Conservation (phyloP, 2,113 vertebrate species). For the Clarias magur region DNA sequence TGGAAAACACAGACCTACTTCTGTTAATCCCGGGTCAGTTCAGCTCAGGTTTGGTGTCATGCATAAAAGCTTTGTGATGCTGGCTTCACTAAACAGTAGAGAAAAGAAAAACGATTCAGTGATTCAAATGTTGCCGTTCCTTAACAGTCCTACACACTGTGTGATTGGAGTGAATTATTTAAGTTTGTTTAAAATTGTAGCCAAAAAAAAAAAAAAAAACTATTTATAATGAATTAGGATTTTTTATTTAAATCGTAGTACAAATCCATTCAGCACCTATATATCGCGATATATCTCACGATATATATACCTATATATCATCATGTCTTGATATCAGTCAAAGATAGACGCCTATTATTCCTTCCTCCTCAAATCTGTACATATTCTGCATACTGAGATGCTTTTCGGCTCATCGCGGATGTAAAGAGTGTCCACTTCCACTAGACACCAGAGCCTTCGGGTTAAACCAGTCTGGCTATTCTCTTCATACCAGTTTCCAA, state of each 20-base stretch:
- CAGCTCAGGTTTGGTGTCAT: background rate
- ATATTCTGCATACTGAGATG: background rate
- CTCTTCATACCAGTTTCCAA: background rate
- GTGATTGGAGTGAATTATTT: too few relatives aligned
- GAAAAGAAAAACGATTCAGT: too few relatives aligned
- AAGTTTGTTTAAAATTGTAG: too few relatives aligned
- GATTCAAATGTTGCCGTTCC: too few relatives aligned
- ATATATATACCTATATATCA: background rate
- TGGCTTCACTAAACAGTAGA: too few relatives aligned
- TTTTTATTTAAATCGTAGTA: too few relatives aligned
- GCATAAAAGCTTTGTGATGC: background rate
- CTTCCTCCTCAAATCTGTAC: background rate
- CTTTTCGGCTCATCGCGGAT: background rate
- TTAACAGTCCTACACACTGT: too few relatives aligned
- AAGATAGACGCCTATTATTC: background rate
- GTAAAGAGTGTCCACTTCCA: background rate
- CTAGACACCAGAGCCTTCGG: background rate
- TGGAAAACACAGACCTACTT: slow-evolving; percentile 21
- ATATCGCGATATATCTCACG: too few relatives aligned
- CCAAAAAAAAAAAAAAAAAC: too few relatives aligned
- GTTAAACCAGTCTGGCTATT: too few relatives aligned
- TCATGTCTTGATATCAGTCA: background rate
- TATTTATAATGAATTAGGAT: too few relatives aligned
- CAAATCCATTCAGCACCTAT: too few relatives aligned
- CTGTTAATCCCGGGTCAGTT: slow-evolving; percentile 25